Evolutionary conservation across 2,797 vertebrate species (phyloP).

Genomic region (Perodicticus potto): DNA sequence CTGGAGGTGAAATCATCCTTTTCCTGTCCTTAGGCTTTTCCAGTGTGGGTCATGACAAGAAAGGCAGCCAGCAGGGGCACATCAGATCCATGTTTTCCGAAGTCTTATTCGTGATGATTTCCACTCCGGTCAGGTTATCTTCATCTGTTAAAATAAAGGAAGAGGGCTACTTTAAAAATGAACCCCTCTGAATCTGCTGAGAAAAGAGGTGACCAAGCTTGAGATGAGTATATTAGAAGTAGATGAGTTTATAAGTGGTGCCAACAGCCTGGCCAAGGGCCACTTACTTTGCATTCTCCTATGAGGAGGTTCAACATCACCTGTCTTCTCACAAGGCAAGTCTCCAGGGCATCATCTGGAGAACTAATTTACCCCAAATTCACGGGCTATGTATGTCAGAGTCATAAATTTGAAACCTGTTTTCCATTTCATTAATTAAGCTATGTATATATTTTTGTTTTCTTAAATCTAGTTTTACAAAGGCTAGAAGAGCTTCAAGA

Average conservation of each 20-base stretch:
- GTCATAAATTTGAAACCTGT: not conserved
- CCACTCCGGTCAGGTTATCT: not conserved
- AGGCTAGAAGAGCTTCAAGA: not conserved
- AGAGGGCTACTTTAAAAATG: not conserved
- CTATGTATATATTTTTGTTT: not conserved
- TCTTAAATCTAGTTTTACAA: not conserved
- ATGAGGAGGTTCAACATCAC: not conserved
- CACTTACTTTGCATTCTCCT: not conserved
- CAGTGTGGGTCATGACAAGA: not conserved
- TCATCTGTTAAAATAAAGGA: not conserved
- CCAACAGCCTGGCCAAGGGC: not conserved
- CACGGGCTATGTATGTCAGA: not conserved
- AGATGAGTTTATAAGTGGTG: not conserved
- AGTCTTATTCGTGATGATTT: not conserved
- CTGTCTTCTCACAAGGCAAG: not conserved
- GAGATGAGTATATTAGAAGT: not conserved
- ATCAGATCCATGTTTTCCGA: not conserved
- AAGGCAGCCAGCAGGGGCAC: not conserved
- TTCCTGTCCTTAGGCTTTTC: not conserved
- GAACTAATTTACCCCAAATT: not conserved
- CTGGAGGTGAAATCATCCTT: not conserved
- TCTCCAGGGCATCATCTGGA: not conserved
- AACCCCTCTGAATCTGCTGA: not conserved
- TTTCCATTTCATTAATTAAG: constrained; percentile 12
- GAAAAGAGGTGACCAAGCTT: not conserved